These are phyloP conservation scores for Neomonachus schauinslandi DNA, from an alignment of 2,113 vertebrate species.

Conservation along the genomic window DNA sequence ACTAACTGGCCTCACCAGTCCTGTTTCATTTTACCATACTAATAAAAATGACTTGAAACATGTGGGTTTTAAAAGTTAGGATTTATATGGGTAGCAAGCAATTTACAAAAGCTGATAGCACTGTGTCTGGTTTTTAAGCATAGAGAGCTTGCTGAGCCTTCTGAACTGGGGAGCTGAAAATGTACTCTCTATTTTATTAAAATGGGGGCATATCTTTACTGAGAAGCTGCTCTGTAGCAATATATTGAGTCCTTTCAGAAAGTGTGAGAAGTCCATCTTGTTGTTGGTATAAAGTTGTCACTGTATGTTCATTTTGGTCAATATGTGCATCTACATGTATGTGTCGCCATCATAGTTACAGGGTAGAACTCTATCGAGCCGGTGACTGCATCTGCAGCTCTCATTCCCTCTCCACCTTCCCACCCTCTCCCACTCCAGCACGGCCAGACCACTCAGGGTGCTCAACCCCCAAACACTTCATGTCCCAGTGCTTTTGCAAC, in stretches of 20 bases:
- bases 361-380: rapidly evolving
- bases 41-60: neutral
- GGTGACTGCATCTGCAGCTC: neutral
- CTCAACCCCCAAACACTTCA: neutral
- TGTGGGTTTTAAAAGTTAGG: neutral
- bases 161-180: neutral
- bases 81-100: neutral
- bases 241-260: neutral
- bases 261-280: neutral
- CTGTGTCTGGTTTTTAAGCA: neutral
- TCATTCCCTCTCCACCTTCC: too few relatives aligned
- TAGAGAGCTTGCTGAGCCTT: neutral
- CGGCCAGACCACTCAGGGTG: neutral
- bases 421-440: neutral
- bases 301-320: neutral
- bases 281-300: neutral
- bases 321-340: neutral
- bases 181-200: neutral
- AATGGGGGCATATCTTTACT: neutral
- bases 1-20: neutral
- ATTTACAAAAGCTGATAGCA: neutral
- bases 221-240: neutral
- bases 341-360: neutral
- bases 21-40: neutral
- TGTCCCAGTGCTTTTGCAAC: neutral